A percentile compares a stretch with the other conserved stretches of the same genome.
Evolutionary conservation across 2,113 vertebrate species (phyloP).

Genomic region (Hoplias malabaricus): DNA sequence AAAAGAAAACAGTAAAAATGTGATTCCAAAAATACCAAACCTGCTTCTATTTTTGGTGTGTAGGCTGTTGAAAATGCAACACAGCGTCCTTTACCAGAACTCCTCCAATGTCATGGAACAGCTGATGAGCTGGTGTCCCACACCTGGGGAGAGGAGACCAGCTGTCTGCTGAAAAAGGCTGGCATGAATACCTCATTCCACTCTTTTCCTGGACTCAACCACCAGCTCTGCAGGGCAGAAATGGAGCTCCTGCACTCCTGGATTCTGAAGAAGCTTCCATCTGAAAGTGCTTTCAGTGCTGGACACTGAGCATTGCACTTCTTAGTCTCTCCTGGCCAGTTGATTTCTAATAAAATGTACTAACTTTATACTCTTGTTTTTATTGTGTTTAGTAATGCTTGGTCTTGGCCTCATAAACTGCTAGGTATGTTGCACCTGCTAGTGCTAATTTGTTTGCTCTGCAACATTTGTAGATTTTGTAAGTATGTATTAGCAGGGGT

Average conservation of each 20-base stretch:
- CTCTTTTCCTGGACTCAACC: constrained; percentile 76
- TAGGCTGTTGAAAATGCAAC: constrained; percentile 72
- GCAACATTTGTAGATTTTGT: constrained; percentile 10
- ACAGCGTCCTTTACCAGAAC: constrained; percentile 70
- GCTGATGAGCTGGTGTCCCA: constrained; percentile 81
- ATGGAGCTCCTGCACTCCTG: constrained; percentile 80
- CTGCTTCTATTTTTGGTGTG: neutral
- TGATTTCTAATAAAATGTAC: constrained; percentile 1
- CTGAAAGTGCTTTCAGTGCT: neutral
- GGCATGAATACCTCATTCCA: constrained; percentile 78
- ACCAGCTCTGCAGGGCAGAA: constrained; percentile 78
- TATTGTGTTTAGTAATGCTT: neutral
- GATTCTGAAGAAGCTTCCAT: constrained; percentile 81
- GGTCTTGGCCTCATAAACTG: neutral
- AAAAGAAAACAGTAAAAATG: neutral
- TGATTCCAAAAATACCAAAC: neutral
- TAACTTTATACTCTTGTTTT: neutral
- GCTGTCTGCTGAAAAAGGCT: constrained; percentile 67
- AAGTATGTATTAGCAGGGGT: constrained; percentile 9
- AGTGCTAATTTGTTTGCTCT: constrained; percentile 6
- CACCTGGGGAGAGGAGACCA: constrained; percentile 84
- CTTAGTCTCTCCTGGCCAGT: neutral
- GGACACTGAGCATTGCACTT: neutral
- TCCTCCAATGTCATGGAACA: constrained; percentile 86
- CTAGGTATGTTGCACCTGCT: constrained; percentile 15